Evolutionary conservation across 2,113 vertebrate species (phyloP).

Genomic region (Tympanuchus pallidicinctus): DNA sequence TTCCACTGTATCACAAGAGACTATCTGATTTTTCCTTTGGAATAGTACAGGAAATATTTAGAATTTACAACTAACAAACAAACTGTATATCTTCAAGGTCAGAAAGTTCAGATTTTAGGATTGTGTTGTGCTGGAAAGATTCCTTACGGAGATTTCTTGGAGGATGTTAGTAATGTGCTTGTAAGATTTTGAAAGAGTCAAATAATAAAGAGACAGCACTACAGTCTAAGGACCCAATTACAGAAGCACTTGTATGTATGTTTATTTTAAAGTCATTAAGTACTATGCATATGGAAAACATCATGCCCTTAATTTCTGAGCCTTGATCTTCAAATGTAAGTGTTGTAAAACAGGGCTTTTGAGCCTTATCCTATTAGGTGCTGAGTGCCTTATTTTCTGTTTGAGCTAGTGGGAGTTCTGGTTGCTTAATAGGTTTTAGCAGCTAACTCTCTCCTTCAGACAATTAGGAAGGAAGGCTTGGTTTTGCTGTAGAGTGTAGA

Average conservation of each 20-base stretch:
- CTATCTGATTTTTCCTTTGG: not conserved
- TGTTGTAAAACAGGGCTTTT: slow-evolving; percentile 34
- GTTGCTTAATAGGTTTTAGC: not conserved
- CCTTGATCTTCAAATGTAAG: slow-evolving; percentile 53
- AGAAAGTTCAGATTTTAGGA: not conserved
- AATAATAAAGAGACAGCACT: slow-evolving; percentile 35
- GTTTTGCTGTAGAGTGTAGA: slow-evolving; percentile 29
- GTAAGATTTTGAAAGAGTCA: slow-evolving; percentile 21
- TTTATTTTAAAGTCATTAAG: slow-evolving; percentile 63
- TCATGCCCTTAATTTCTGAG: slow-evolving; percentile 49
- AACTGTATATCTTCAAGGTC: not conserved
- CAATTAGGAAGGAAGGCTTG: not conserved
- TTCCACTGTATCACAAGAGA: not conserved
- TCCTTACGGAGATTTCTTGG: not conserved
- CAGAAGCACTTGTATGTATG: slow-evolving; percentile 40
- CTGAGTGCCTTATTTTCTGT: not conserved
- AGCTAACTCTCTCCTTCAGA: not conserved
- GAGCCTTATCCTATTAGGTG: slow-evolving; percentile 1
- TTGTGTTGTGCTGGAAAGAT: not conserved
- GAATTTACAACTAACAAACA: not conserved
- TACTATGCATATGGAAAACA: slow-evolving; percentile 38
- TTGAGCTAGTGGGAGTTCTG: not conserved
- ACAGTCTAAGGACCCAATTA: slow-evolving; percentile 43
- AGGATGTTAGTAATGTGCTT: not conserved
- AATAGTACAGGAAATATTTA: not conserved